Percentiles rank a stretch among this genome's conserved stretches.
Conservation (phyloP, 2,888 invertebrate species). For the Netelia fuscicornis region DNA sequence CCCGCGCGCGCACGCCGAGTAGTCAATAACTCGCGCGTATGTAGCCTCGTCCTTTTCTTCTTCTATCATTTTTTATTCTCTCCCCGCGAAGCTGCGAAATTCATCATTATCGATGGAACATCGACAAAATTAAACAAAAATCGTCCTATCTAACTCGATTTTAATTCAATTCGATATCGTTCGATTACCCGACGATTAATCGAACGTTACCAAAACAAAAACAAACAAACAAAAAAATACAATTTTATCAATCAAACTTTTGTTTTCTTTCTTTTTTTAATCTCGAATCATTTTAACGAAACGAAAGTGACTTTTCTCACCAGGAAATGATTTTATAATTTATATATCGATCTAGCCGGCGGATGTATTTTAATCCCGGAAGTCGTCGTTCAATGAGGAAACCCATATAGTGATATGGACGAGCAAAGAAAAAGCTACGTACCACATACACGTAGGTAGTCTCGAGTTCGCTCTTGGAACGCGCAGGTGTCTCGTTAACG, state of each 20-base stretch:
- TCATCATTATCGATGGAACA: not conserved
- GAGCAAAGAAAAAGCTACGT: constrained; percentile 34
- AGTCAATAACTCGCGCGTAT: constrained; percentile 31
- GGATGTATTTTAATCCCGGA: constrained; percentile 51
- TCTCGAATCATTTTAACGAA: not conserved
- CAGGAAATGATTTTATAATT: constrained; percentile 23
- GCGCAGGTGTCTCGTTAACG: constrained; percentile 69
- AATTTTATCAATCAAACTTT: not conserved
- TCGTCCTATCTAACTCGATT: not conserved
- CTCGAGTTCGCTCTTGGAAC: constrained; percentile 42
- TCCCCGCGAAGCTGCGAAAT: not conserved
- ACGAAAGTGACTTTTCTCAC: constrained; percentile 1
- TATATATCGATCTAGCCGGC: constrained; percentile 9
- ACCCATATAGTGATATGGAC: not conserved
- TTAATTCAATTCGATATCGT: not conserved
- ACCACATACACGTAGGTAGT: constrained; percentile 37
- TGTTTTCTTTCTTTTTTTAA: not conserved
- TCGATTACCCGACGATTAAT: no score
- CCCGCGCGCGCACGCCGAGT: constrained; percentile 68
- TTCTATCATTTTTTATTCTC: not conserved
- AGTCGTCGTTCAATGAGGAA: constrained; percentile 43
- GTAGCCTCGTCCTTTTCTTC: not conserved
- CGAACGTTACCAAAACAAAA: not conserved
- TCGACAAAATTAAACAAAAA: not conserved
- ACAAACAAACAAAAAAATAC: not conserved